phyloP scores from a whole-genome alignment of 2,113 vertebrate genomes.

The Rallus limicola region DNA sequence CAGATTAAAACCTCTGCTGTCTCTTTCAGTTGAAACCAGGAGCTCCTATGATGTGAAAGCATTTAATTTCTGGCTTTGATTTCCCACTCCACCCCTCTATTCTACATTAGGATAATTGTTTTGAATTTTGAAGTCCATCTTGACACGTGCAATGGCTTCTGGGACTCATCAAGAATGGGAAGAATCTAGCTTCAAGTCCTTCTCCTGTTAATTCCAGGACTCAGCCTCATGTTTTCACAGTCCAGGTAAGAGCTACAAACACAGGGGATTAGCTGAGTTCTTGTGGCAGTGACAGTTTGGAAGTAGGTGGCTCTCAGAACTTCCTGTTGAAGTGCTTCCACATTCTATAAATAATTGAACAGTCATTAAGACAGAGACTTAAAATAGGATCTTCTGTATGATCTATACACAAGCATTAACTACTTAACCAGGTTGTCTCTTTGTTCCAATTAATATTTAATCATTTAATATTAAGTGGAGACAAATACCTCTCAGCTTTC shows the following conservation, averaged over 20 bases:
- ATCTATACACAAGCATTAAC: slow-evolving; percentile 2
- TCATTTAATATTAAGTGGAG: background rate
- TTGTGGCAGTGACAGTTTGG: background rate
- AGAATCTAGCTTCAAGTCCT: background rate
- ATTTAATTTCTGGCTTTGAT: background rate
- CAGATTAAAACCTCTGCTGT: background rate
- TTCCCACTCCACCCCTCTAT: rapidly evolving
- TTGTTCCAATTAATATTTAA: slow-evolving; percentile 23
- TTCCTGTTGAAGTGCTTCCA: background rate
- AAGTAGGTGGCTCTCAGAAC: background rate
- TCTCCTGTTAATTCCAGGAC: background rate
- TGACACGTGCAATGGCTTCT: background rate
- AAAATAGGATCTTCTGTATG: background rate
- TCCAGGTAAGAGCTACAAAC: background rate
- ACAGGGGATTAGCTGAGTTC: background rate
- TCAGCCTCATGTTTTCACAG: background rate
- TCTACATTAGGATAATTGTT: background rate
- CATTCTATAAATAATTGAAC: slow-evolving; percentile 24
- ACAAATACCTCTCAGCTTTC: background rate
- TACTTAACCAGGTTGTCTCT: slow-evolving; percentile 16
- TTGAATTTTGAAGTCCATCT: background rate
- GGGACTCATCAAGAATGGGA: background rate
- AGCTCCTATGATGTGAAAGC: background rate
- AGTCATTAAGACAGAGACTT: background rate
- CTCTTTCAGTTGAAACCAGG: background rate